phyloP scores from a whole-genome alignment of 1,140 invertebrate genomes.

The Ostrea edulis region DNA sequence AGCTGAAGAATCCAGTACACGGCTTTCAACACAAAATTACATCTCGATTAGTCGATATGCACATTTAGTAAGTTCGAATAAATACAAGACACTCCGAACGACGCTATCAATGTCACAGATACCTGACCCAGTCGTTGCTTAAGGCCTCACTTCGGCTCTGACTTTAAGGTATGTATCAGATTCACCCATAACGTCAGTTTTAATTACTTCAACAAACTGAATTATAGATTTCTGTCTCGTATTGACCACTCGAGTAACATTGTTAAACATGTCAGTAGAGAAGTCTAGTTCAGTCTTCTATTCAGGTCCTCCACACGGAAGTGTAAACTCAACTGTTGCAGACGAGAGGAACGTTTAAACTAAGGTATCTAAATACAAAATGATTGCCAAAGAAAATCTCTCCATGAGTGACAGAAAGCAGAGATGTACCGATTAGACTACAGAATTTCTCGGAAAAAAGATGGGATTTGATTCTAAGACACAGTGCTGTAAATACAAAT shows the following conservation, averaged over 20 bases:
- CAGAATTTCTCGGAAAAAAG: background rate
- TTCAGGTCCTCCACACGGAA: background rate
- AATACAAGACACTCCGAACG: background rate
- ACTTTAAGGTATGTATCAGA: background rate
- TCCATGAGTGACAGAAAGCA: background rate
- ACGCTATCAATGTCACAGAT: background rate
- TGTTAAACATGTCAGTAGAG: background rate
- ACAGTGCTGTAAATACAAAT: too few relatives aligned
- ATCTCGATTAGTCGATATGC: background rate
- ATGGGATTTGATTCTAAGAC: too few relatives aligned
- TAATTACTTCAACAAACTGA: slow-evolving; percentile 9
- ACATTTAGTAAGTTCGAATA: background rate
- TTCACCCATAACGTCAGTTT: background rate
- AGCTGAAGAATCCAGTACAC: background rate
- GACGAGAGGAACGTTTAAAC: background rate
- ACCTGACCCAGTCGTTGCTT: background rate
- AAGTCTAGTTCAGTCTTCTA: background rate
- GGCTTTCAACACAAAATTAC: background rate
- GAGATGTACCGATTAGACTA: background rate
- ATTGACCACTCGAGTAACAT: slow-evolving; percentile 5
- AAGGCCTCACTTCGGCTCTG: background rate
- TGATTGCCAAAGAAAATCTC: background rate
- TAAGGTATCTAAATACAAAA: background rate
- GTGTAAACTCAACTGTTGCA: background rate
- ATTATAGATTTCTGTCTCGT: slow-evolving; percentile 20